phyloP scores from a whole-genome alignment of 2,888 invertebrate species.

The Zele albiditarsus region DNA sequence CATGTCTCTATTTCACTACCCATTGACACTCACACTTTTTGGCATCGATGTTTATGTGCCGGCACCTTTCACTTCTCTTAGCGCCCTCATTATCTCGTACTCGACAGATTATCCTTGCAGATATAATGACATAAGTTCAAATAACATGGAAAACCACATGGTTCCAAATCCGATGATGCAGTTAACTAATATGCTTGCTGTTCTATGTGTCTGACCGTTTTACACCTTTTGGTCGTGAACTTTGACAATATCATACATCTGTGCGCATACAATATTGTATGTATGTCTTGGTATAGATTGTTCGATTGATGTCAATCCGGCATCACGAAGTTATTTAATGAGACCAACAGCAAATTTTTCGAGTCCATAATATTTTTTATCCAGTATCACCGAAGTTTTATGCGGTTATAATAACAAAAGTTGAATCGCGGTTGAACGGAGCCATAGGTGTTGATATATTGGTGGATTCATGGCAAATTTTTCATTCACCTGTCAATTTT shows the following conservation, averaged over 20 bases:
- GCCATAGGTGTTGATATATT: neutral
- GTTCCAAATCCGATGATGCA: neutral
- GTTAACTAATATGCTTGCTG: neutral
- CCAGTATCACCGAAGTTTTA: neutral
- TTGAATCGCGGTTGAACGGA: neutral
- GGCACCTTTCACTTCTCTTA: neutral
- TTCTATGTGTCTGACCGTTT: neutral
- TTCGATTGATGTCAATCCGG: neutral
- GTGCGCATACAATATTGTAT: neutral
- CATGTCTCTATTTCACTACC: slow-evolving; percentile 3
- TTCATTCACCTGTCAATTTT: neutral
- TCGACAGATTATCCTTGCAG: neutral
- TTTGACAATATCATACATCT: slow-evolving; percentile 3
- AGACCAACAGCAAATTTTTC: neutral
- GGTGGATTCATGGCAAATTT: too few relatives aligned
- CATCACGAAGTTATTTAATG: neutral
- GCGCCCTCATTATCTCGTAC: neutral
- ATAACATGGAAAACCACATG: neutral
- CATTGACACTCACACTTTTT: neutral
- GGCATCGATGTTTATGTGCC: neutral
- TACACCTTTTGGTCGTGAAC: slow-evolving; percentile 10
- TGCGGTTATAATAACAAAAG: neutral
- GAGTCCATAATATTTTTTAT: neutral
- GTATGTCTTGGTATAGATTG: neutral
- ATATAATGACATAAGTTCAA: slow-evolving; percentile 8